A percentile compares a stretch with the other conserved stretches of the same genome.
Evolutionary conservation across 2,113 vertebrate genomes (phyloP).

Genomic region (Coturnix japonica): DNA sequence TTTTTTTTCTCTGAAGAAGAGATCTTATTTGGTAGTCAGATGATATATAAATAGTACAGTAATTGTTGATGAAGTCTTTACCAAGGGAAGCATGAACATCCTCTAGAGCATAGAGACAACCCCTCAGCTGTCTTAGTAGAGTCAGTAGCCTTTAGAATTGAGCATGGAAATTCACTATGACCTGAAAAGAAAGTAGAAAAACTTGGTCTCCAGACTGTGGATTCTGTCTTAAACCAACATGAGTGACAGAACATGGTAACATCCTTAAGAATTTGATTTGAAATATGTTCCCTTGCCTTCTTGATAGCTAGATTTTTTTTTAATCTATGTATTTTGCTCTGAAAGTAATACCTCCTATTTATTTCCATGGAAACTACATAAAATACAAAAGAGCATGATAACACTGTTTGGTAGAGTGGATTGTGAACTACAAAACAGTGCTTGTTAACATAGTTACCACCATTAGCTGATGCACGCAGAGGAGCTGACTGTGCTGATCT

Average conservation of each 20-base stretch:
- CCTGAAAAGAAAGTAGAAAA: not conserved
- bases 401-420: too few relatives aligned
- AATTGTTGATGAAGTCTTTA: conserved; percentile 1
- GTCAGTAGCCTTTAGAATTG: not conserved
- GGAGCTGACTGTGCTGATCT: too few relatives aligned
- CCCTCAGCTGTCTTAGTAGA: conserved; percentile 13
- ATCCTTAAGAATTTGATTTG: not conserved
- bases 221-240: not conserved
- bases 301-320: not conserved
- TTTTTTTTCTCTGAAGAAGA: not conserved
- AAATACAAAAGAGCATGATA: too few relatives aligned
- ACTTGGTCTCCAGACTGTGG: not conserved
- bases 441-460: too few relatives aligned
- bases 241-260: not conserved
- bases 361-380: too few relatives aligned
- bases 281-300: not conserved
- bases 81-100: not conserved
- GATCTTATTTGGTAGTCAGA: conserved; percentile 7
- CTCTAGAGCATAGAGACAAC: not conserved
- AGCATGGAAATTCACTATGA: not conserved
- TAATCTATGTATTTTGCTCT: not conserved
- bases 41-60: not conserved
- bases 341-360: too few relatives aligned
- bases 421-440: too few relatives aligned
- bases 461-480: too few relatives aligned